phyloP scores from a whole-genome alignment of 1,140 invertebrate species.

The Bradynema listronoti region DNA sequence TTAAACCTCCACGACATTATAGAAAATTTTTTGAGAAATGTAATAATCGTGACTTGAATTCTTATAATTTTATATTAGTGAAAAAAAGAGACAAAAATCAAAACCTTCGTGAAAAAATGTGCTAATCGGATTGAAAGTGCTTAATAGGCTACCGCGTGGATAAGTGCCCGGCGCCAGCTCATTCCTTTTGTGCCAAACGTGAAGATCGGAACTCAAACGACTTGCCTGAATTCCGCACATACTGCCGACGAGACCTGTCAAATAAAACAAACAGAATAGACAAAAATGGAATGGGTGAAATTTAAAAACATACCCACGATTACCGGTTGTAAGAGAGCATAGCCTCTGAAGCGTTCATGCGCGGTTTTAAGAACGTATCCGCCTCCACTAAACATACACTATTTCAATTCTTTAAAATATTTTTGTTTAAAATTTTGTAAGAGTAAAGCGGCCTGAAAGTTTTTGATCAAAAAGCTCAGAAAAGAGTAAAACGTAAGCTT shows the following conservation, averaged over 20 bases:
- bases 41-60: too few species aligned
- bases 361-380: conserved; percentile 67
- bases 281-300: too few species aligned
- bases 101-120: conserved; percentile 17
- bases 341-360: conserved; percentile 70
- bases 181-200: conserved; percentile 64
- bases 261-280: too few species aligned
- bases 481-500: too few species aligned
- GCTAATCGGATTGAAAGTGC: conserved; percentile 73
- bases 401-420: too few species aligned
- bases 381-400: conserved; percentile 39
- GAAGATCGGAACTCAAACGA: conserved; percentile 67
- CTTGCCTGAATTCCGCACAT: conserved; percentile 59
- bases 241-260: conserved; percentile 6
- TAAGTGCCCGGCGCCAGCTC: conserved; percentile 72
- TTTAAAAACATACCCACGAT: conserved; percentile 65
- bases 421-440: too few species aligned
- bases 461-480: too few species aligned
- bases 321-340: conserved; percentile 76
- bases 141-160: conserved; percentile 64
- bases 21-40: not conserved
- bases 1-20: not conserved
- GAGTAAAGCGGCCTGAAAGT: too few species aligned
- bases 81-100: not conserved
- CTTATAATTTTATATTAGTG: too few species aligned